These are phyloP conservation scores for Sardinella longiceps DNA, from an alignment of 2,797 vertebrate genomes.

Conservation along the genomic window DNA sequence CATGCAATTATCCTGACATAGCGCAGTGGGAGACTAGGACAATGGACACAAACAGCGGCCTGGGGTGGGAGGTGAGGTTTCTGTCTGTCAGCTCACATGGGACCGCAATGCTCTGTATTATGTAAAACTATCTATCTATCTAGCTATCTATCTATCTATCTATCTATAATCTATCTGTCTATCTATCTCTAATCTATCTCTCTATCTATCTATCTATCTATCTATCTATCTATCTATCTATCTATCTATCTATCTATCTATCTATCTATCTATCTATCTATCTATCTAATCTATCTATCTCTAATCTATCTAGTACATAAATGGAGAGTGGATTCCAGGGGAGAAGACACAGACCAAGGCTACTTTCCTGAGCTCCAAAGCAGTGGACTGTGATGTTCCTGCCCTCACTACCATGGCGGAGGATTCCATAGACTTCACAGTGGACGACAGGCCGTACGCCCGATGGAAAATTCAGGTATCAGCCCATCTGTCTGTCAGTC, in stretches of 20 bases:
- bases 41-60: background rate
- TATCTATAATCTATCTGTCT: too few relatives aligned
- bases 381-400: conserved; percentile 77
- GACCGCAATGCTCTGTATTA: background rate
- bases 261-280: too few relatives aligned
- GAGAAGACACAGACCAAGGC: conserved; percentile 76
- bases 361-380: conserved; percentile 78
- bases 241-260: too few relatives aligned
- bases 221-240: too few relatives aligned
- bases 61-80: background rate
- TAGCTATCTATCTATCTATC: too few relatives aligned
- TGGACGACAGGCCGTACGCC: conserved; percentile 73
- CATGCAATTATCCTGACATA: background rate
- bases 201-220: too few relatives aligned
- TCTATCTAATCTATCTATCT: too few relatives aligned
- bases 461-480: conserved; percentile 85
- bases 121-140: too few relatives aligned
- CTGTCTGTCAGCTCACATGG: background rate
- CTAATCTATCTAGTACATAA: conserved; percentile 65
- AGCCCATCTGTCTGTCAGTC: background rate
- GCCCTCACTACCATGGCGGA: conserved; percentile 65
- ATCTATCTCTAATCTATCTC: too few relatives aligned
- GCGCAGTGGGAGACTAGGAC: background rate
- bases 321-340: conserved; percentile 71
- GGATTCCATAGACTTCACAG: conserved; percentile 71